phyloP scores from a whole-genome alignment of 2,888 invertebrate genomes.

The Tromatobia lineatoria region DNA sequence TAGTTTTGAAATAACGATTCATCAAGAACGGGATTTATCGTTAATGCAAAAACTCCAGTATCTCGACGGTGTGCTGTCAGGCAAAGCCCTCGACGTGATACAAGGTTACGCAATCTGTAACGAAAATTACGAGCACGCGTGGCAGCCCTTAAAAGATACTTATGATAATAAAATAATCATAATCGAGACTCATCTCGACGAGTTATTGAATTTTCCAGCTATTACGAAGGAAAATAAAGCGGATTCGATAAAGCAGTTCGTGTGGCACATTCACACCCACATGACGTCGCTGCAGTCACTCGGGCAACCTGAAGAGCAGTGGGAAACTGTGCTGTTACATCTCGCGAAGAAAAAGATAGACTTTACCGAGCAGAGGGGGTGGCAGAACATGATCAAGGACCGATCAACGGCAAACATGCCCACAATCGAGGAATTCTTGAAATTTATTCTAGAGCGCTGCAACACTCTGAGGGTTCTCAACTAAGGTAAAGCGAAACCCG shows the following conservation, averaged over 20 bases:
- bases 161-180: slow-evolving; percentile 55
- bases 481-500: slow-evolving; percentile 44
- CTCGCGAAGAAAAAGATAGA: slow-evolving; percentile 58
- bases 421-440: slow-evolving; percentile 58
- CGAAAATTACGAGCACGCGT: slow-evolving; percentile 10
- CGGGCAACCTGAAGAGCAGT: slow-evolving; percentile 45
- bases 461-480: slow-evolving; percentile 51
- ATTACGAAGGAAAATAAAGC: slow-evolving; percentile 59
- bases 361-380: slow-evolving; percentile 45
- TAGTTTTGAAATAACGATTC: no score
- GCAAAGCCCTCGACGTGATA: no score
- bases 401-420: slow-evolving; percentile 63
- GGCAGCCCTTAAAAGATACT: slow-evolving; percentile 26
- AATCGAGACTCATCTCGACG: slow-evolving; percentile 55
- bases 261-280: slow-evolving; percentile 59
- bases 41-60: no score
- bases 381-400: slow-evolving; percentile 50
- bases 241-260: slow-evolving; percentile 46
- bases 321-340: slow-evolving; percentile 54
- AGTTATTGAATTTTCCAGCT: slow-evolving; percentile 54
- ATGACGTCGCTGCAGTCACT: slow-evolving; percentile 39
- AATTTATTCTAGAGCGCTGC: slow-evolving; percentile 62
- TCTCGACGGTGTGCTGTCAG: no score
- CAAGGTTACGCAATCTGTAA: no score
- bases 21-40: no score